Percentiles rank a stretch among this genome's conserved stretches.
Conservation (phyloP, 2,797 vertebrate genomes). For the Tokudaia muenninki region DNA sequence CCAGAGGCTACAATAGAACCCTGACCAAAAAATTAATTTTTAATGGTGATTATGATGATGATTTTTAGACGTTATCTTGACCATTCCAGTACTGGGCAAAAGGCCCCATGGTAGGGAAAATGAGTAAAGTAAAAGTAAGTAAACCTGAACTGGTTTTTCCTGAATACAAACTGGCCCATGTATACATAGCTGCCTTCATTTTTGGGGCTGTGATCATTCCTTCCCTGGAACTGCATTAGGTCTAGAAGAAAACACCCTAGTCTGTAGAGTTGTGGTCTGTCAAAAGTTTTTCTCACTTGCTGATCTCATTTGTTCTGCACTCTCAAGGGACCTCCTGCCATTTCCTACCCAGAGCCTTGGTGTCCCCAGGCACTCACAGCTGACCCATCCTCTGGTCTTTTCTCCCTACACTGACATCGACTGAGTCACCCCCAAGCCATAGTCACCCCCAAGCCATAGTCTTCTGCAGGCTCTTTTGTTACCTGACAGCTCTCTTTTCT, state of each 20-base stretch:
- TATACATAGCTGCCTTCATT: neutral
- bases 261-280: neutral
- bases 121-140: neutral
- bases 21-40: neutral
- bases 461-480: accelerated
- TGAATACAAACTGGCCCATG: neutral
- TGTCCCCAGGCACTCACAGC: accelerated
- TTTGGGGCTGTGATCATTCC: neutral
- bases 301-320: too few relatives aligned
- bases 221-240: neutral
- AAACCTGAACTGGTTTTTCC: neutral
- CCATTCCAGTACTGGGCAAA: neutral
- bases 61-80: neutral
- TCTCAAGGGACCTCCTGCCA: too few relatives aligned
- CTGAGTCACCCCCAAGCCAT: too few relatives aligned
- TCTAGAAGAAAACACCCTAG: neutral
- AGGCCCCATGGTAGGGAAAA: neutral
- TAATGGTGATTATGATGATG: neutral
- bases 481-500: neutral
- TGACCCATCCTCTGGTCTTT: accelerated
- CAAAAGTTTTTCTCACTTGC: too few relatives aligned
- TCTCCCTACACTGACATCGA: too few relatives aligned
- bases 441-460: neutral
- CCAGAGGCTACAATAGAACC: neutral
- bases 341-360: neutral